Conservation (phyloP, 2,113 vertebrate genomes). For the Thermophis baileyi region DNA sequence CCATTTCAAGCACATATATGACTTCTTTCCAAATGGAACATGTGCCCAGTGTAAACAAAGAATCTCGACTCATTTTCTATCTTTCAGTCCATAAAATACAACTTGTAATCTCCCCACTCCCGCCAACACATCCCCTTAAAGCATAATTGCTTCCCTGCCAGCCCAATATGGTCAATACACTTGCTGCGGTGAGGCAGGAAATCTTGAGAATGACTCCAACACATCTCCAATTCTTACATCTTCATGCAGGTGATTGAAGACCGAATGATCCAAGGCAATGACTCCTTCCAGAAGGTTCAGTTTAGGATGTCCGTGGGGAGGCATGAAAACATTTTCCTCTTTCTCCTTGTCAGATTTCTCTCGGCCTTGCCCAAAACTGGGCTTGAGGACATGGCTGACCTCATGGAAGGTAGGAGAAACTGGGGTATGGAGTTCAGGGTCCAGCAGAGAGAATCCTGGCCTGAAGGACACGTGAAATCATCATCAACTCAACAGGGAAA, state of each 20-base stretch:
- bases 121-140: neutral
- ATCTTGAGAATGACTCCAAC: neutral
- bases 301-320: slow-evolving; percentile 16
- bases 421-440: neutral
- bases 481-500: neutral
- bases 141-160: neutral
- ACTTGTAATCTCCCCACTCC: neutral
- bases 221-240: slow-evolving; percentile 58
- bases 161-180: neutral
- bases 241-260: slow-evolving; percentile 73
- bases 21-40: neutral
- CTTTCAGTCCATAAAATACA: neutral
- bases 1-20: neutral
- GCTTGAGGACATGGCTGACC: neutral
- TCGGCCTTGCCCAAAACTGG: neutral
- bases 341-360: neutral
- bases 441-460: rapidly evolving
- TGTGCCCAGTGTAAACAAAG: neutral
- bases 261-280: slow-evolving; percentile 66
- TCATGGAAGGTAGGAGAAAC: neutral
- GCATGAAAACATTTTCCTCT: rapidly evolving
- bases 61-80: neutral
- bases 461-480: slow-evolving; percentile 12
- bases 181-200: neutral
- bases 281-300: slow-evolving; percentile 64